Conservation (phyloP, 2,888 invertebrate genomes). For the Pachycephus smyrnensis region DNA sequence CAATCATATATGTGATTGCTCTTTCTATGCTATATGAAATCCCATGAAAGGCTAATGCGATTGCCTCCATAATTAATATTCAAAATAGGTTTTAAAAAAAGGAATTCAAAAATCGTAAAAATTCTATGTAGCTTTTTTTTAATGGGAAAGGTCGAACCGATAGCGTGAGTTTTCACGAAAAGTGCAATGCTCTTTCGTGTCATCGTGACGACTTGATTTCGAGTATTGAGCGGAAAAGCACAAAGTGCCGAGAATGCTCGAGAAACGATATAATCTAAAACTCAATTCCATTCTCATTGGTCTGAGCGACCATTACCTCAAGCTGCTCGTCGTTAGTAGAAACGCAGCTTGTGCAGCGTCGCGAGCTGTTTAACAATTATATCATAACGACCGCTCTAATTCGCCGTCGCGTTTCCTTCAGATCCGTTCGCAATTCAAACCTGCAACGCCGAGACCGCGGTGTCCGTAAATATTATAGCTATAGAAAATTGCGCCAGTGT, state of each 20-base stretch:
- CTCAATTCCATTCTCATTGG: constrained; percentile 20
- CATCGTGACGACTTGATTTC: neutral
- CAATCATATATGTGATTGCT: neutral
- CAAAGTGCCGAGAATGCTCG: neutral
- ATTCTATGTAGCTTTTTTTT: neutral
- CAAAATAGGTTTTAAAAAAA: neutral
- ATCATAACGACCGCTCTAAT: constrained; percentile 20
- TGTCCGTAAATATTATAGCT: neutral
- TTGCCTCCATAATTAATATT: neutral
- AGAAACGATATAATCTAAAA: constrained; percentile 13
- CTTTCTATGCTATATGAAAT: neutral
- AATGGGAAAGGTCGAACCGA: neutral
- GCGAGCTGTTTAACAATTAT: constrained; percentile 31
- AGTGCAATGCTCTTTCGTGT: neutral
- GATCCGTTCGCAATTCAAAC: neutral
- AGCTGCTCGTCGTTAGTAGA: constrained; percentile 32
- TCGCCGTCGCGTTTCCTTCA: neutral
- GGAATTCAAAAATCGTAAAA: neutral
- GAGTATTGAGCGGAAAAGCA: neutral
- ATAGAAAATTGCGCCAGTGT: neutral
- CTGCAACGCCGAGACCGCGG: neutral
- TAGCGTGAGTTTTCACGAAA: neutral
- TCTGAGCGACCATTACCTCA: constrained; percentile 28
- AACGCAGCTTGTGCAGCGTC: constrained; percentile 11
- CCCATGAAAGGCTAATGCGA: neutral